Percentiles rank a stretch among this genome's conserved stretches.
Conservation (phyloP, 1,140 invertebrate species). For the Neelides sp. region DNA sequence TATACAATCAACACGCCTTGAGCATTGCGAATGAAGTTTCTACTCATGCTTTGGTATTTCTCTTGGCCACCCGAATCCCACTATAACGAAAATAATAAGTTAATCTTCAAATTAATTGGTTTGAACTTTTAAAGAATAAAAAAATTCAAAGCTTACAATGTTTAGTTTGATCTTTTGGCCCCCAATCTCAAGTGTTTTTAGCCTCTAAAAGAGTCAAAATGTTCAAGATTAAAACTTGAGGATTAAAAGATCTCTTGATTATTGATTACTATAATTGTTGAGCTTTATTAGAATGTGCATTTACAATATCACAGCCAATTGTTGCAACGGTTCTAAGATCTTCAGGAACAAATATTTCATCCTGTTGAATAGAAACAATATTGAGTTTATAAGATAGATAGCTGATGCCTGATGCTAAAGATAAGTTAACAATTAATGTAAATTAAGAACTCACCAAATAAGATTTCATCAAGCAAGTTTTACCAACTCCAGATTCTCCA, state of each 20-base stretch:
- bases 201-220: slow-evolving; percentile 8
- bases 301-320: slow-evolving; percentile 15
- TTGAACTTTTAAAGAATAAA: background rate
- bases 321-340: slow-evolving; percentile 1
- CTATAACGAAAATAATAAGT: slow-evolving; percentile 6
- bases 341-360: slow-evolving; percentile 10
- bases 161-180: slow-evolving; percentile 9
- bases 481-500: slow-evolving; percentile 27
- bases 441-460: slow-evolving; percentile 19
- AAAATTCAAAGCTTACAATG: slow-evolving; percentile 7
- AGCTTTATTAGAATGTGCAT: background rate
- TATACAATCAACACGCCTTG: slow-evolving; percentile 83
- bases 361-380: background rate
- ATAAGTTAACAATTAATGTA: background rate
- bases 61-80: slow-evolving; percentile 53
- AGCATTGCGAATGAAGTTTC: slow-evolving; percentile 87
- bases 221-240: too few relatives aligned
- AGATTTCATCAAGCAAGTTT: slow-evolving; percentile 23
- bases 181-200: slow-evolving; percentile 9
- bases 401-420: background rate
- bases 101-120: background rate
- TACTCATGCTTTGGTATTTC: slow-evolving; percentile 80
- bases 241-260: too few relatives aligned
- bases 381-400: background rate
- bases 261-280: background rate